Evolutionary conservation across 2,888 invertebrate species (phyloP), one percentile per base, ranked within the genome.

Genomic region (Pterostichus madidus): DNA sequence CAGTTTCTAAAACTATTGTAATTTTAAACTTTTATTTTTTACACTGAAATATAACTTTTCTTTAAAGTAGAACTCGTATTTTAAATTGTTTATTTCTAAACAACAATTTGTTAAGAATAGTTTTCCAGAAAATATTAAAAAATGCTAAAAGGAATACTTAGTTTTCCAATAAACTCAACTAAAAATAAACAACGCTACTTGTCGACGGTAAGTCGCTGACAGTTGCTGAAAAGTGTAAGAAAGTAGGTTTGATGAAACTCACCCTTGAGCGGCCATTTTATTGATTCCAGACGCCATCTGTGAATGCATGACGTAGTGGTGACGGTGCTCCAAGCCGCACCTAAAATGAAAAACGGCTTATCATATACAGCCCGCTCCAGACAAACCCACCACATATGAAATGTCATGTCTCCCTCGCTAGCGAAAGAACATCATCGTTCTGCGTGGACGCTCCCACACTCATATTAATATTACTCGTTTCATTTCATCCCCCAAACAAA

Each of bases 231-330:
- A 39, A 39, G 39, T 39, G 39, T 39, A 39, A 39, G 39, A 39
- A 39, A 39, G 39, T 39, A 39, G 39, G 39, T 39, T 39, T 71
- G 68, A 71, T 71, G 17, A 5, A 15, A 68, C 80, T 80, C 52
- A 80, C 80, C 68, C 80, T 52, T 68, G 68, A n/a, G 52, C 80
- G 64, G 32, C 80, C 80, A 80, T 80, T 31, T 80, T 80, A 80
- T 80, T 80, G 80, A 80, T 80, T 80, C 80, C 80, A 49, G 80
- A 80, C 80, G 80, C 68, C 80, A 80, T 80, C 80, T 80, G 80
- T 68, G 80, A 80, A 80, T 80, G 64, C 80, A 80, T 80, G 80
- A 80, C 68, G 80, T 64, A 64, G 80, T 64, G 49, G 64, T 80
- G 80, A 80, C 80, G 80, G 68, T 80, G 68, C 68, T 64, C 46